A percentile compares a stretch with the other conserved stretches of the same genome.
Evolutionary conservation across 2,113 vertebrate genomes (phyloP).

Genomic region (Megaleporinus macrocephalus): DNA sequence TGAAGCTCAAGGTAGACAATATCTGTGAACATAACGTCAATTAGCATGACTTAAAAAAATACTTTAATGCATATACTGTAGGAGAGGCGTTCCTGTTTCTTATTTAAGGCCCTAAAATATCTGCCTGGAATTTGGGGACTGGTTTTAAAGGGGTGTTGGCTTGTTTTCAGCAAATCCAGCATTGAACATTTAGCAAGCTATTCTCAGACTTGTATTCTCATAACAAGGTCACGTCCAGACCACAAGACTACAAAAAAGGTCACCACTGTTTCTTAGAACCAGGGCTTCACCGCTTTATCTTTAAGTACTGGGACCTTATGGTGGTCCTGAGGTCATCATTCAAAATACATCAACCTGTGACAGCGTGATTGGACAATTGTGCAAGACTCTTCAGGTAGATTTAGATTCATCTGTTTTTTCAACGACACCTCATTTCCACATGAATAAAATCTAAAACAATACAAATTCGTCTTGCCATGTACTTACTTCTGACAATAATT

Average conservation of each 20-base stretch:
- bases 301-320: conserved; percentile 4
- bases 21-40: too few species aligned
- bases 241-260: neutral
- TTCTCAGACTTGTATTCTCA: too few species aligned
- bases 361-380: neutral
- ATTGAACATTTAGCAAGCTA: too few species aligned
- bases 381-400: neutral
- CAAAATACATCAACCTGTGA: conserved; percentile 34
- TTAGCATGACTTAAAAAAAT: too few species aligned
- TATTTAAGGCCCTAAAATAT: too few species aligned
- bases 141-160: too few species aligned
- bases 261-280: neutral
- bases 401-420: conserved; percentile 6
- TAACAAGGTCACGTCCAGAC: too few species aligned
- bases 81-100: too few species aligned
- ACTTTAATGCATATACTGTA: too few species aligned
- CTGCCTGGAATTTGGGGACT: too few species aligned
- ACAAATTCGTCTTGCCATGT: neutral
- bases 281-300: conserved; percentile 43
- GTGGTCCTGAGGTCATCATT: conserved; percentile 18
- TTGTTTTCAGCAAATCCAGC: too few species aligned
- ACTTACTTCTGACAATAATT: neutral
- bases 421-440: neutral
- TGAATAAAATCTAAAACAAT: neutral
- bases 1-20: too few species aligned